Percentiles rank a stretch among this genome's conserved stretches.
These are phyloP conservation scores for Nibea albiflora DNA, from an alignment of 2,113 vertebrate species.

Conservation along the genomic window DNA sequence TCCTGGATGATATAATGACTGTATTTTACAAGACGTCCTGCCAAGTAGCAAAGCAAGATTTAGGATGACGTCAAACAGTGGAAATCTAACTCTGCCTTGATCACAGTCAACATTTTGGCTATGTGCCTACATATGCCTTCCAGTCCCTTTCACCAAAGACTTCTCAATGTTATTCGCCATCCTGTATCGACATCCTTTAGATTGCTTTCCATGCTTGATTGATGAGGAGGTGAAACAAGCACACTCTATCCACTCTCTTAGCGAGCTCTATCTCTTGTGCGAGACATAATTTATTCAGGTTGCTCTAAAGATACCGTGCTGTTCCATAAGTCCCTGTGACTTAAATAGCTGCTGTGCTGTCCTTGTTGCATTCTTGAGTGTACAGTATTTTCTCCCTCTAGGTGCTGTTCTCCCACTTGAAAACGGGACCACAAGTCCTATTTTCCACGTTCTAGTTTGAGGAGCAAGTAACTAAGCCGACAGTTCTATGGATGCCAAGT, in stretches of 20 bases:
- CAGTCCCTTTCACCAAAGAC: constrained; percentile 51
- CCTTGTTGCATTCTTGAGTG: constrained; percentile 53
- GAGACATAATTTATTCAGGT: constrained; percentile 73
- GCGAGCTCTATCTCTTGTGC: constrained; percentile 45
- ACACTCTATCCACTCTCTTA: constrained; percentile 53
- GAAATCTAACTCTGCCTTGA: constrained; percentile 36
- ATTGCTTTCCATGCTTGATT: constrained; percentile 81
- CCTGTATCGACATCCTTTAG: constrained; percentile 76
- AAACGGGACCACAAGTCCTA: constrained; percentile 47
- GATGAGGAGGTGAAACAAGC: constrained; percentile 76
- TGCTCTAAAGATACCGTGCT: constrained; percentile 50
- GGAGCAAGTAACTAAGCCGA: constrained; percentile 52
- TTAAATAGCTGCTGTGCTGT: constrained; percentile 54
- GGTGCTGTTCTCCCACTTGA: constrained; percentile 37
- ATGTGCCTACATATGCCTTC: constrained; percentile 25
- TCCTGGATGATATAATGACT: constrained; percentile 2
- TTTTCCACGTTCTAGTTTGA: constrained; percentile 61
- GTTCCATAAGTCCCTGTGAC: constrained; percentile 51
- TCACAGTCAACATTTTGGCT: constrained; percentile 50
- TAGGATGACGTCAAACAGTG: constrained; percentile 41
- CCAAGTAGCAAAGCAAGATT: constrained; percentile 39
- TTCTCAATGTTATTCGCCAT: constrained; percentile 67
- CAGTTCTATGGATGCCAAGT: constrained; percentile 51
- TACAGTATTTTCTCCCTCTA: constrained; percentile 42
- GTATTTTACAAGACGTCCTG: constrained; percentile 38